A percentile compares a stretch with the other conserved stretches of the same genome.
These are phyloP conservation scores for Sorex araneus DNA, from an alignment of 2,113 vertebrate species.

Conservation along the genomic window DNA sequence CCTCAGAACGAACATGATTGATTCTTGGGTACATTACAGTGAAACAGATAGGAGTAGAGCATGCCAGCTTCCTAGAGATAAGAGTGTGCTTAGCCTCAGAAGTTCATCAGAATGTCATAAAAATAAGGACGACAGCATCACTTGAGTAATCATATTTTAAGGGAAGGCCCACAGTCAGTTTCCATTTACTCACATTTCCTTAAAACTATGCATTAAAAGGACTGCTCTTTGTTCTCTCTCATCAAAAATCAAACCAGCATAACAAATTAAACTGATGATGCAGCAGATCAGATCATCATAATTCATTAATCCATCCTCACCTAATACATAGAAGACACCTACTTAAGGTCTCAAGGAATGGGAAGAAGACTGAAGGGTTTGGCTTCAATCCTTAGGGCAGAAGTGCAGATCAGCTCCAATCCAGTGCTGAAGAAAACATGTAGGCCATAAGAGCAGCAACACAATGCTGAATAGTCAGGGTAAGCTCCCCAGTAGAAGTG, in stretches of 20 bases:
- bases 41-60: background rate
- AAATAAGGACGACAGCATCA: background rate
- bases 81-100: background rate
- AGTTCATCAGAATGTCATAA: background rate
- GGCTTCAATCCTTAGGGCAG: background rate
- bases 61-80: background rate
- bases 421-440: background rate
- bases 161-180: background rate
- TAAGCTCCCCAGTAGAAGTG: background rate
- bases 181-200: constrained; percentile 37
- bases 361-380: background rate
- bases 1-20: constrained; percentile 53
- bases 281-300: background rate
- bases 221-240: constrained; percentile 10
- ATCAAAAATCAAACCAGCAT: constrained; percentile 33
- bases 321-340: background rate
- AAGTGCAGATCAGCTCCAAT: background rate
- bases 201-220: constrained; percentile 18
- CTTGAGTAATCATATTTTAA: background rate
- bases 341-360: constrained; percentile 9
- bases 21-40: constrained; percentile 7
- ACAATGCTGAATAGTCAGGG: background rate
- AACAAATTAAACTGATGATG: background rate
- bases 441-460: background rate
- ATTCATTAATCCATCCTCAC: background rate